These are phyloP conservation scores for Meriones psammophilus DNA, from an alignment of 2,797 vertebrate genomes.

Conservation along the genomic window DNA sequence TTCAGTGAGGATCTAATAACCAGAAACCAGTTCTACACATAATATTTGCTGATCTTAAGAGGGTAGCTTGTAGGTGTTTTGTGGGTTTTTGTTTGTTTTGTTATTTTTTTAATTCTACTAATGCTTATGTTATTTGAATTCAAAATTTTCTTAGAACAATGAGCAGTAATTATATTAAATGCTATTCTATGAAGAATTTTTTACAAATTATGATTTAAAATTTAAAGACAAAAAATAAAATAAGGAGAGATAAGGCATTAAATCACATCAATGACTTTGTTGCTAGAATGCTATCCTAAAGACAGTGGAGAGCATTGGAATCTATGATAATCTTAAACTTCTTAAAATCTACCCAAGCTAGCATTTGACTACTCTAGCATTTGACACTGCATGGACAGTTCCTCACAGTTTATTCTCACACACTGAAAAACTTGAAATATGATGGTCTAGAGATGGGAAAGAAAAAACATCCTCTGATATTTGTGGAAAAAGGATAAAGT, in stretches of 20 bases:
- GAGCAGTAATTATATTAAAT: conserved; percentile 84
- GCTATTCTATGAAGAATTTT: conserved; percentile 79
- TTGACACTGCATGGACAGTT: conserved; percentile 28
- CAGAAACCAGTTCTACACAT: conserved; percentile 53
- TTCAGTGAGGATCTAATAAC: conserved; percentile 17
- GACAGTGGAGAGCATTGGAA: conserved; percentile 69
- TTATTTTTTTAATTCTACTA: conserved; percentile 80
- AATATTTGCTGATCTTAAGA: conserved; percentile 59
- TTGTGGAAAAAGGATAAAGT: conserved; percentile 51
- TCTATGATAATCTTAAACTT: conserved; percentile 55
- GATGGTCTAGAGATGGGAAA: conserved; percentile 47
- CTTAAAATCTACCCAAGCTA: conserved; percentile 69
- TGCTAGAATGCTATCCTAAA: conserved; percentile 73
- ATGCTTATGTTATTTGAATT: conserved; percentile 77
- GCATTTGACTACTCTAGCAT: not conserved
- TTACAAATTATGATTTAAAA: conserved; percentile 78
- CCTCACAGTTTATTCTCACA: conserved; percentile 48
- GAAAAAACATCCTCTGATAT: not conserved
- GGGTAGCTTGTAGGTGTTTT: not conserved
- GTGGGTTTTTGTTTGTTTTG: not conserved
- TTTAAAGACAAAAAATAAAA: conserved; percentile 67
- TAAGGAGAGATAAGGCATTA: conserved; percentile 76
- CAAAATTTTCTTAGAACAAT: conserved; percentile 78
- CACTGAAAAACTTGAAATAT: conserved; percentile 38
- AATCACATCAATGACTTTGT: conserved; percentile 80